Evolutionary conservation across 2,797 vertebrate species (phyloP).

Genomic region (Manis javanica): DNA sequence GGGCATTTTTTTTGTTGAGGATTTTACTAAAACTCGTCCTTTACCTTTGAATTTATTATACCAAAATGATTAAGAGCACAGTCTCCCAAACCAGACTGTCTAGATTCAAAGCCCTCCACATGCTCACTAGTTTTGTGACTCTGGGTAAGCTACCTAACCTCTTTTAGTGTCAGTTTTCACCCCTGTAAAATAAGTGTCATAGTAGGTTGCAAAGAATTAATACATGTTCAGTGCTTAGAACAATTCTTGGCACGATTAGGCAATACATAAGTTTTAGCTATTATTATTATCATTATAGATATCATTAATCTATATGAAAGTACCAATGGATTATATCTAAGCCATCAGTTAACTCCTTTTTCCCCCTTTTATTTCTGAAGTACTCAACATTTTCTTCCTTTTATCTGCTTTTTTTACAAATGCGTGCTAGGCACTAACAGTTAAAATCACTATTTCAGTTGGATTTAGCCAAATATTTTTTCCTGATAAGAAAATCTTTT

Average conservation of each 20-base stretch:
- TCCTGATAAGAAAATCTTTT: neutral
- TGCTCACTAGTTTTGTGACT: neutral
- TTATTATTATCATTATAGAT: neutral
- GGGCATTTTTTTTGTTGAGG: neutral
- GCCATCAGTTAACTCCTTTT: neutral
- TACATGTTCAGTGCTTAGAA: neutral
- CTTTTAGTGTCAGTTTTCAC: neutral
- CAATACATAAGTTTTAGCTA: neutral
- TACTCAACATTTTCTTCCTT: neutral
- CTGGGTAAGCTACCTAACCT: neutral
- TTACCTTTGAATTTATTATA: neutral
- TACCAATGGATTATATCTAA: neutral
- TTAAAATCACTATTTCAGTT: slow-evolving; percentile 11
- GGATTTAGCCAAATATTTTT: neutral
- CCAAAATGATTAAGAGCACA: neutral
- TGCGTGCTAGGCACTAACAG: neutral
- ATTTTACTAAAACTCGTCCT: neutral
- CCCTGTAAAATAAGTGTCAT: neutral
- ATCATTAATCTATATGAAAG: neutral
- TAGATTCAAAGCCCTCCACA: neutral
- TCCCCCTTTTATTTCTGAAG: neutral
- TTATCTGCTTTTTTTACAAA: neutral
- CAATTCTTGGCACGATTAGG: neutral
- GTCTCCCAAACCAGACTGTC: neutral
- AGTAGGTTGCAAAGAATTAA: neutral